A percentile compares a stretch with the other conserved stretches of the same genome.
phyloP scores from a whole-genome alignment of 1,140 invertebrate species.

The Bemisia tabaci region DNA sequence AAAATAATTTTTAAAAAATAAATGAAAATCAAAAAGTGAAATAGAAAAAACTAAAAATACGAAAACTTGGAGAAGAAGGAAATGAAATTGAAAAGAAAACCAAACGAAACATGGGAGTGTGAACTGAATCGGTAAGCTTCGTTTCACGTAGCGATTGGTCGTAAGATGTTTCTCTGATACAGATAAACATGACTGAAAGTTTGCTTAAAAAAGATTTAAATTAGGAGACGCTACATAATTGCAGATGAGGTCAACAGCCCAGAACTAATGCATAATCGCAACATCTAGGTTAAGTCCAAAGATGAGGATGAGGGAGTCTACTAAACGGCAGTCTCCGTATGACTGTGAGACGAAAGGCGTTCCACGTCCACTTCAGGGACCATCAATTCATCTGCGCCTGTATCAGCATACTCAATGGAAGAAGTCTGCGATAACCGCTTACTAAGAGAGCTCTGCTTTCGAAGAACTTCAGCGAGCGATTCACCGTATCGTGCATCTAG shows the following conservation, averaged over 20 bases:
- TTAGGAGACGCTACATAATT: neutral
- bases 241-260: neutral
- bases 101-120: neutral
- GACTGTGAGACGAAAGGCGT: conserved; percentile 76
- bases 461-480: conserved; percentile 75
- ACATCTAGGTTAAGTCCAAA: conserved; percentile 6
- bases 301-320: neutral
- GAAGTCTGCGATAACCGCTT: conserved; percentile 81
- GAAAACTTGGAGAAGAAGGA: neutral
- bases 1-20: neutral
- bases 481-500: conserved; percentile 88
- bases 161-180: neutral
- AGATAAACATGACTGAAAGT: neutral
- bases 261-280: conserved; percentile 2
- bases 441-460: conserved; percentile 77
- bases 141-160: neutral
- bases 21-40: neutral
- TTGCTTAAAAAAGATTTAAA: neutral
- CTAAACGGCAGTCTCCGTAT: conserved; percentile 85
- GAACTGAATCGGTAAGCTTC: neutral
- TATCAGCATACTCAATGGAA: conserved; percentile 80
- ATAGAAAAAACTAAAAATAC: neutral
- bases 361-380: conserved; percentile 82
- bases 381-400: conserved; percentile 70
- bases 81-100: neutral